A percentile compares a stretch with the other conserved stretches of the same genome.
Evolutionary conservation across 2,113 vertebrate species (phyloP).

Genomic region (Baryphthengus martii): DNA sequence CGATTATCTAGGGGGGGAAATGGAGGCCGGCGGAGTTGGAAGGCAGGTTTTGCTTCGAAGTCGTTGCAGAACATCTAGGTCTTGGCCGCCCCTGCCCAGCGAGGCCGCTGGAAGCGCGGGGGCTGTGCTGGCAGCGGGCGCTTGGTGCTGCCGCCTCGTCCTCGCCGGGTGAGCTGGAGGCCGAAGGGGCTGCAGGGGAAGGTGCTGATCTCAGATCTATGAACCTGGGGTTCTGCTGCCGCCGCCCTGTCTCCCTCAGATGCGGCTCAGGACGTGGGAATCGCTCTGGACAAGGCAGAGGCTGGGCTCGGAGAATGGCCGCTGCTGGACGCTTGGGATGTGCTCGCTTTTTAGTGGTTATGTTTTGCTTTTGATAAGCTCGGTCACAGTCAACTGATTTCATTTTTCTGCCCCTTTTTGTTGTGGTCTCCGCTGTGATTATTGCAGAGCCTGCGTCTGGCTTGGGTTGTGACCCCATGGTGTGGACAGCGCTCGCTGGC

Average conservation of each 20-base stretch:
- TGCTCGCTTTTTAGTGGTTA: rapidly evolving
- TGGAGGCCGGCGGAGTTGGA: background rate
- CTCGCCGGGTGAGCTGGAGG: too few relatives aligned
- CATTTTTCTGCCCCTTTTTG: background rate
- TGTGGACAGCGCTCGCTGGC: background rate
- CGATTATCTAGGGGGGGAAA: background rate
- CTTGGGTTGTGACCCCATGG: rapidly evolving
- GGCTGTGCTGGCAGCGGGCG: too few relatives aligned
- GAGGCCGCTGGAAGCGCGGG: too few relatives aligned
- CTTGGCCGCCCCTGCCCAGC: background rate
- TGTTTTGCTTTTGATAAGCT: background rate
- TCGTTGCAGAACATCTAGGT: rapidly evolving
- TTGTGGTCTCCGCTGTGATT: background rate
- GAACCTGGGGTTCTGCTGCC: background rate
- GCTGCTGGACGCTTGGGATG: background rate
- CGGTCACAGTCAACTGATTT: too few relatives aligned
- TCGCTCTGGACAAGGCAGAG: background rate
- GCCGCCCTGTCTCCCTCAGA: rapidly evolving
- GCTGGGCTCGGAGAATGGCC: background rate
- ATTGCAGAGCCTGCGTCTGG: rapidly evolving
- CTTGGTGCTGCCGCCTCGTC: too few relatives aligned
- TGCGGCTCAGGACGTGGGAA: background rate
- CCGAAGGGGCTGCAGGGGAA: too few relatives aligned
- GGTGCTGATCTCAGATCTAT: too few relatives aligned
- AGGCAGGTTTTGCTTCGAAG: background rate